Evolutionary conservation across 2,797 vertebrate genomes (phyloP).

Genomic region (Notoglanidium macrostoma): DNA sequence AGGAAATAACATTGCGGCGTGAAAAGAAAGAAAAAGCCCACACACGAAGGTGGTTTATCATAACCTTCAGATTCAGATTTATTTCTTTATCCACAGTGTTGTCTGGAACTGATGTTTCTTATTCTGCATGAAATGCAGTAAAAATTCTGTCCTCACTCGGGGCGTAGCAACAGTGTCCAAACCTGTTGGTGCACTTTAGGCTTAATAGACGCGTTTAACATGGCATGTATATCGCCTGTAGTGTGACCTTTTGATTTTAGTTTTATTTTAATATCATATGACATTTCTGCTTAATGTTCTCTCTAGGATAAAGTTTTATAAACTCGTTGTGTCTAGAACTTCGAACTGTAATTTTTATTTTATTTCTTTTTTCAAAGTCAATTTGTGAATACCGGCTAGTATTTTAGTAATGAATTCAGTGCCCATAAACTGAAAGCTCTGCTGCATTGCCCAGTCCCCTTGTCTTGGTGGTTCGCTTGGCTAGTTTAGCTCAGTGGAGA

Average conservation of each 20-base stretch:
- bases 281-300: no score
- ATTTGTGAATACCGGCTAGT: not conserved
- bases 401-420: not conserved
- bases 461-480: not conserved
- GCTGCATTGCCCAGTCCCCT: not conserved
- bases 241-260: not conserved
- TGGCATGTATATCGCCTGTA: not conserved
- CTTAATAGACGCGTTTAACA: not conserved
- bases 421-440: not conserved
- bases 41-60: not conserved
- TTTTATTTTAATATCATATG: not conserved
- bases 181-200: not conserved
- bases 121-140: not conserved
- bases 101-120: not conserved
- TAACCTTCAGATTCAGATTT: not conserved
- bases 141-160: not conserved
- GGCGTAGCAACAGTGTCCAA: not conserved
- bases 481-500: not conserved
- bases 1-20: not conserved
- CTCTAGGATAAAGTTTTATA: not conserved
- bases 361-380: not conserved
- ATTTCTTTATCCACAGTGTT: not conserved
- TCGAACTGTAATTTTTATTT: no score
- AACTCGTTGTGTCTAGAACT: no score
- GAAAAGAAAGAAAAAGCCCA: no score